Percentiles rank a stretch among this genome's conserved stretches.
Evolutionary conservation across 2,797 vertebrate genomes (phyloP).

Genomic region (Anisognathus igniventris): DNA sequence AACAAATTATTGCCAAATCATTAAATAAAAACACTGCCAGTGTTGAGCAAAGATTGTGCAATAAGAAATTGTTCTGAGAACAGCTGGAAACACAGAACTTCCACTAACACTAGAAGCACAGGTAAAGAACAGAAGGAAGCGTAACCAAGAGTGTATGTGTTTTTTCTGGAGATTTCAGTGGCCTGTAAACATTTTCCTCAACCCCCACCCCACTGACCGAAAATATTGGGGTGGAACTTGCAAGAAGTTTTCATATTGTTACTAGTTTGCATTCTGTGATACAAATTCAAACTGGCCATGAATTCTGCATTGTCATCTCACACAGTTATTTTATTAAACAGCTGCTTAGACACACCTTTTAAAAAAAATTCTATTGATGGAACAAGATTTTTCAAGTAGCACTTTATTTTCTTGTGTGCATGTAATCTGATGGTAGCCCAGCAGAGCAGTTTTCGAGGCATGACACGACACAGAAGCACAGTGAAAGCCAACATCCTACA

Average conservation of each 20-base stretch:
- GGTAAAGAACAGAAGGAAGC: background rate
- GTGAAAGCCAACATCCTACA: background rate
- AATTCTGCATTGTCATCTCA: background rate
- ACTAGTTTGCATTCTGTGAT: background rate
- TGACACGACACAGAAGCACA: background rate
- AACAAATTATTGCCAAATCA: background rate
- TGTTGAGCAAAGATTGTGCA: background rate
- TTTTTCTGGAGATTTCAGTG: background rate
- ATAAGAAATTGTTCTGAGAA: background rate
- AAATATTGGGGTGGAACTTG: background rate
- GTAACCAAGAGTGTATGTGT: rapidly evolving
- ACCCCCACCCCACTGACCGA: background rate
- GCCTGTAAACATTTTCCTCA: background rate
- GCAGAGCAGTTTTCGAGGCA: background rate
- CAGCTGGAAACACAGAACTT: background rate
- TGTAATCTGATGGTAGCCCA: background rate
- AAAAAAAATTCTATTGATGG: background rate
- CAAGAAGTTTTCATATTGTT: background rate
- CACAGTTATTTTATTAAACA: background rate
- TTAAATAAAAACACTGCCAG: background rate
- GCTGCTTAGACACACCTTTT: background rate
- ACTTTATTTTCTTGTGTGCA: background rate
- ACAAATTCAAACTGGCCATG: background rate
- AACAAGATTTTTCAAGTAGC: background rate
- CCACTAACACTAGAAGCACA: background rate